Evolutionary conservation across 30 jellyfish, hydroid and myxozoan genomes (phyloP), one percentile per base, ranked within the genome.

Genomic region (Nemopilema nomurai): DNA sequence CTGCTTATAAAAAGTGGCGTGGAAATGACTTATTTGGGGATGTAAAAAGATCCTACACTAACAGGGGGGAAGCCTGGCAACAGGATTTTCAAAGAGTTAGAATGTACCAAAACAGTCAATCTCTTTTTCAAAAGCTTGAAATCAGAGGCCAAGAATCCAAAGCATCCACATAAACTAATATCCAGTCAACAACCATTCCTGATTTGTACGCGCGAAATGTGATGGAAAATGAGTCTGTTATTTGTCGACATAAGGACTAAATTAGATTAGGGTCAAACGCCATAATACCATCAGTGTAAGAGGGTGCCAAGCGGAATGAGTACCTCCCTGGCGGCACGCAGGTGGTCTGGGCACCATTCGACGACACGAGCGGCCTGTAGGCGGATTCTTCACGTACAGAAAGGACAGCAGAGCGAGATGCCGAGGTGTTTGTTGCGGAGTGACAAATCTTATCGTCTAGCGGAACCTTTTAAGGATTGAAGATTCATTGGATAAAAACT

Each of bases 361-460:
- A 41, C 6, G 57, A 41, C 57, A 41, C 13, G 9, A 41, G 57
- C 57, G 9, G 57, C 57, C 13, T 41, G 9, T 41, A 41, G n/a
- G 57, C 57, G 57, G 57, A 13, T 13, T 41, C 13, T 41, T 13
- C 9, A 41, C 13, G 13, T 41, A 41, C 9, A 41, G 13, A 73
- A 66, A 41, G 51, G 83, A 49, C 23, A 73, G 64, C 4, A 16
- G 30, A 73, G 24, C 23, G 22, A 26, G 70, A 73, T 73, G 83
- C 24, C 83, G 32, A 21, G 70, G 68, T 24, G 70, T 31, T 73
- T 73, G 83, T 30, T 73, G 83, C 28, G 83, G 51, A 73, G 1
- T 33, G 83, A 33, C 83, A 73, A 73, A 73, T 73, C 70, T 20
- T 41, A 17, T 73, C 83, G 83, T 73, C 83, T 73, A 73, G 69